A percentile compares a stretch with the other conserved stretches of the same genome.
Evolutionary conservation across 2,797 vertebrate species (phyloP).

Genomic region (Amniataba percoides): DNA sequence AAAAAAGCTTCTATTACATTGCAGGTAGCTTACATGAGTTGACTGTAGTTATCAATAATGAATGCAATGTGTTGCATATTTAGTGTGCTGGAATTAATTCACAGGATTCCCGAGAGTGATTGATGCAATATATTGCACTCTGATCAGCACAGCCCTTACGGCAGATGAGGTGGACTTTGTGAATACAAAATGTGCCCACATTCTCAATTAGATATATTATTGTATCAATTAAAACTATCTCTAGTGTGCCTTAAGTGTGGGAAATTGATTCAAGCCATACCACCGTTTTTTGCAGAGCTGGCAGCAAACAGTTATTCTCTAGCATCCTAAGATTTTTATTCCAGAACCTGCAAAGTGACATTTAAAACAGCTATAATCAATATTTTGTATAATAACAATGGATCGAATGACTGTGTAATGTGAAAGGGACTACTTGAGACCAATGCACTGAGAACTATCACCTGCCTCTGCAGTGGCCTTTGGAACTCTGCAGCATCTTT

Average conservation of each 20-base stretch:
- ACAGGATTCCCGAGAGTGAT: slow-evolving; percentile 62
- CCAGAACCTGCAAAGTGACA: not conserved
- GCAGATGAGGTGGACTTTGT: slow-evolving; percentile 55
- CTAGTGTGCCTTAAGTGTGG: slow-evolving; percentile 1
- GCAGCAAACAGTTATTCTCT: not conserved
- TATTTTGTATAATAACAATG: not conserved
- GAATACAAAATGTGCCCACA: slow-evolving; percentile 54
- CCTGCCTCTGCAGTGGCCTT: not conserved
- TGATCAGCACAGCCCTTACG: slow-evolving; percentile 43
- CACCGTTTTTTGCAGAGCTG: not conserved
- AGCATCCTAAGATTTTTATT: slow-evolving; percentile 4
- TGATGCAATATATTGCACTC: slow-evolving; percentile 62
- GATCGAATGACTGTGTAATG: not conserved
- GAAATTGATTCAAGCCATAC: slow-evolving; percentile 4
- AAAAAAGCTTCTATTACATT: slow-evolving; percentile 31
- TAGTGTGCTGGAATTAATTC: slow-evolving; percentile 65
- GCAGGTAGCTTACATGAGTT: slow-evolving; percentile 53
- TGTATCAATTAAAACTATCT: slow-evolving; percentile 22
- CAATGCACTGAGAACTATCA: not conserved
- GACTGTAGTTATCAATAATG: slow-evolving; percentile 64
- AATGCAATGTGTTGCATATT: slow-evolving; percentile 67
- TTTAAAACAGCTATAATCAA: slow-evolving; percentile 7
- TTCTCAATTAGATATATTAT: slow-evolving; percentile 43
- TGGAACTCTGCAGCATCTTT: not conserved
- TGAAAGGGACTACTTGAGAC: not conserved